Evolutionary conservation across 2,113 vertebrate species (phyloP), one percentile per base, ranked within the genome.

Genomic region (Microtus richardsoni): DNA sequence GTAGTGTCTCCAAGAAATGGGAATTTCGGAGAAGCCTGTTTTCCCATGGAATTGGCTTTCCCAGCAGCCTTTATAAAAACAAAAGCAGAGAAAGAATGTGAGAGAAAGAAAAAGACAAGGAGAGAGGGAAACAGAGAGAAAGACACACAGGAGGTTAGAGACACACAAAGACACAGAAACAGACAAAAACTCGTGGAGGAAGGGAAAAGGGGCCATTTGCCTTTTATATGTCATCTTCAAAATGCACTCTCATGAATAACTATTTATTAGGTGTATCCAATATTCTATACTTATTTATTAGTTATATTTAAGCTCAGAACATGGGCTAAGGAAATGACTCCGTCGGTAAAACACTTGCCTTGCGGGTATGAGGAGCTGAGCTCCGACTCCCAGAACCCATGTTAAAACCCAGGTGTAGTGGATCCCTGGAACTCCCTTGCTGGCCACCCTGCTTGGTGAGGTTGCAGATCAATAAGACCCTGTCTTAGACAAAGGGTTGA

Each of bases 31-130:
- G 47, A 22, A 52, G 17, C 0, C 33, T 87, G 83, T 70, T 78
- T 84, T 39, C 41, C 90, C 24, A 85, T 74, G 60, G n/a, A 93
- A 73, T 47, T 79, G 44, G 24, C 60, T 84, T 79, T 88, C 13
- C 68, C 30, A 33, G 83, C 85, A 84, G 64, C 39, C 41, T 80
- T 96, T 91, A 93, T 13, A 92, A 90, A 88, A 83, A 80, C 28
- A 74, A 70, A 28, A 13, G 22, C 26, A 6, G 21, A 60, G 36
- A 82, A 22, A 60, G n/a, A 54, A 5, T 90, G 28, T 87, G 2
- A 58, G 49, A 54, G 39, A 66, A 19, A 73, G 36, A 88, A 10
- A 39, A 58, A 30, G 44, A 39, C 8, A 33, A 0, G 28, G 11
- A 54, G 2, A 8, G 26, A 41, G 21, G 0, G 33, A 80, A 8